phyloP scores from a whole-genome alignment of 2,888 invertebrate genomes.

The Limnephilus marmoratus region DNA sequence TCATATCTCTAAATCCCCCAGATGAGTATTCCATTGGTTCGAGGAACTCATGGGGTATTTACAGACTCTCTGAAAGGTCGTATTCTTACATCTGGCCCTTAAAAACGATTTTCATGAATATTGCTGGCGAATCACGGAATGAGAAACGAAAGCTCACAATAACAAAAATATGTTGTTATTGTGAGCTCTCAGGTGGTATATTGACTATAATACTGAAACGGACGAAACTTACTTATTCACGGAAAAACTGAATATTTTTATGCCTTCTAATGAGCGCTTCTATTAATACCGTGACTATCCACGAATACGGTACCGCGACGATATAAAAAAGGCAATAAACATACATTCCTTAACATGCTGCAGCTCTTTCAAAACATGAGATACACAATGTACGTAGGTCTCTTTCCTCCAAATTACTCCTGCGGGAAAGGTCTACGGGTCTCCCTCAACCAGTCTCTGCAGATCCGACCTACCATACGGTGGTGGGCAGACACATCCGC shows the following conservation, averaged over 20 bases:
- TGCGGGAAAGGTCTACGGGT: too few species aligned
- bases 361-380: too few species aligned
- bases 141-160: not conserved
- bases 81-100: not conserved
- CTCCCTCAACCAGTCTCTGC: too few species aligned
- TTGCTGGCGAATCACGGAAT: not conserved
- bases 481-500: too few species aligned
- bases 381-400: too few species aligned
- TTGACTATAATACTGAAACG: not conserved
- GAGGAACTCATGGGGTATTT: constrained; percentile 3
- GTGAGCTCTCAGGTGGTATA: not conserved
- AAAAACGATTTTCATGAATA: not conserved
- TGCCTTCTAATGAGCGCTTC: too few species aligned
- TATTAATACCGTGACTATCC: too few species aligned
- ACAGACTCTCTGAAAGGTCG: not conserved
- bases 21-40: constrained; percentile 28
- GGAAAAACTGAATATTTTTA: not conserved
- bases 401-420: too few species aligned
- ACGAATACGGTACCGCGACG: too few species aligned
- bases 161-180: not conserved
- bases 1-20: not conserved
- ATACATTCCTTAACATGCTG: too few species aligned
- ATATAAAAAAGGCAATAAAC: too few species aligned
- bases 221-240: not conserved
- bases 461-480: too few species aligned